Evolutionary conservation across 1,140 invertebrate genomes (phyloP), one percentile per base, ranked within the genome.

Genomic region (Mesaphorura yosii): DNA sequence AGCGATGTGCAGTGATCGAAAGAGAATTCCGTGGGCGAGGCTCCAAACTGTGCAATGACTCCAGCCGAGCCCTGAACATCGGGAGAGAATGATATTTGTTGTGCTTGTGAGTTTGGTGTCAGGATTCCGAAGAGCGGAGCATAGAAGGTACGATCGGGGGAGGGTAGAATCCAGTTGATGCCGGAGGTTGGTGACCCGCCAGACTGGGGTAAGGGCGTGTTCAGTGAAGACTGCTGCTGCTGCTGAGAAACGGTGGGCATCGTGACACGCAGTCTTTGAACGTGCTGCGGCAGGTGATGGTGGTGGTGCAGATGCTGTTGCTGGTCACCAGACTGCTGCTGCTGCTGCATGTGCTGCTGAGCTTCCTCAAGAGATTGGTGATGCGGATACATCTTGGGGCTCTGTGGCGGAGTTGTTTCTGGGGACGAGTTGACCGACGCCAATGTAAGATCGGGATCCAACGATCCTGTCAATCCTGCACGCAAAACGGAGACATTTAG

Each of bases 341-440:
- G 64, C 29, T 65, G 66, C 5, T 59, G 55, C 15, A 59, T 62
- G 48, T 66, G 62, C 34, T 68, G 61, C 77, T 76, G 64, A 78
- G 78, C 63, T 85, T 82, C 82, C 60, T 79, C 78, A 51, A 76
- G 76, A 49, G 77, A 75, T 52, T 73, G 75, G 66, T 65, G 67
- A 58, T 71, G 76, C 15, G 60, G 59, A 38, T 62, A 62, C 60
- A 62, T 62, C 38, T 62, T 62, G 48, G 60, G 60, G 44, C 60
- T 63, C 20, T 31, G 42, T 37, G 51, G 57, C 17, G 61, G 61
- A 41, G 50, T 57, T 6, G 55, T 52, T 17, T 40, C 40, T 17
- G 61, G 55, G 19, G 53, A 29, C 22, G 51, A 53, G 20, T 28
- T 57, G n/a, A 51, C 29, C 3, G 57, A 56, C n/a, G 57, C 55